Conservation (phyloP, 2,888 invertebrate species). For the Ichneumon xanthorius region DNA sequence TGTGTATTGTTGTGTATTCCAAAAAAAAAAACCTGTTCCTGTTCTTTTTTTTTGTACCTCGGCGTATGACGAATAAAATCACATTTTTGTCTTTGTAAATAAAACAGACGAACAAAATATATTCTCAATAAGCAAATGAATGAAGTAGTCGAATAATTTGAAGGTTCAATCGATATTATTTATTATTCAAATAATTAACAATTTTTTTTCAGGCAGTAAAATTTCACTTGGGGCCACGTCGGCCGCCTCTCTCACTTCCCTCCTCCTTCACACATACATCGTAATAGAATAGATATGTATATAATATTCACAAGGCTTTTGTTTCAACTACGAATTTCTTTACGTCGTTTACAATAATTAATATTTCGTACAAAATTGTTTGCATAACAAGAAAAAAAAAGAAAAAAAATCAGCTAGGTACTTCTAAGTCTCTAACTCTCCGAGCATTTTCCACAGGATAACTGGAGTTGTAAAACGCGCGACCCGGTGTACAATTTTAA, state of each 20-base stretch:
- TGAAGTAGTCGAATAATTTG: conserved; percentile 15
- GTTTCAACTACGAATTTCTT: conserved; percentile 55
- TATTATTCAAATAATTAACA: conserved; percentile 82
- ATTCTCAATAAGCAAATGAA: neutral
- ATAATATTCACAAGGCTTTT: conserved; percentile 80
- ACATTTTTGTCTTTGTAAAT: conserved; percentile 48
- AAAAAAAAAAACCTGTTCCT: conserved; percentile 59
- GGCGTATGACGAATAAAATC: conserved; percentile 54
- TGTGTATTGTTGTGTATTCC: conserved; percentile 52
- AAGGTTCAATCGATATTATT: conserved; percentile 72
- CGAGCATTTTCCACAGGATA: conserved; percentile 61
- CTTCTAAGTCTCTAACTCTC: conserved; percentile 76
- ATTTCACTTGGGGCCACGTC: conserved; percentile 57
- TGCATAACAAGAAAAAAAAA: conserved; percentile 77
- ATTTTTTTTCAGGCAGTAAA: conserved; percentile 75
- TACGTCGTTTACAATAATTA: conserved; percentile 71
- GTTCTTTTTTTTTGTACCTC: conserved; percentile 62
- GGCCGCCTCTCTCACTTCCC: conserved; percentile 14
- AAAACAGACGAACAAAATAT: conserved; percentile 18
- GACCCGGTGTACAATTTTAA: conserved; percentile 49
- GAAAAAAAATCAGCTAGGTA: conserved; percentile 75
- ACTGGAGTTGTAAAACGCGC: conserved; percentile 51
- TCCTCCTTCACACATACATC: conserved; percentile 69
- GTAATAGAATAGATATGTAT: conserved; percentile 80
- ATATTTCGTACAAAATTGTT: conserved; percentile 82